Base-by-base conservation (phyloP, 2,888 invertebrate species). In the Molorchus minor region DNA sequence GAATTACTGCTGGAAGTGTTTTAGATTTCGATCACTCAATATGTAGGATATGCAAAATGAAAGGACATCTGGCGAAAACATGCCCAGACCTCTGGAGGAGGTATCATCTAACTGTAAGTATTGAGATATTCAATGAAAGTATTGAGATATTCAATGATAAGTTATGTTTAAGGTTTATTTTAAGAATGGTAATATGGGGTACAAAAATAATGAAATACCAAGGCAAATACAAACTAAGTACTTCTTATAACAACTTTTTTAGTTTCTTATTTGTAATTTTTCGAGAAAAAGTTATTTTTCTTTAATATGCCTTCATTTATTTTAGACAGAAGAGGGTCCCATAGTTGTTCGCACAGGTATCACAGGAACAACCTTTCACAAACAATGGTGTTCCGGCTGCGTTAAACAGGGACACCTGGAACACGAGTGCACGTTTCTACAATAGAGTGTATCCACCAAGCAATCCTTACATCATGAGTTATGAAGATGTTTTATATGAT, bases 41-140 rank as follows among this genome's bases (percentile, higher is more conserved):
- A 3, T 91, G 91, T 73, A 79, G 77, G 5, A 83, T 87, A 72
- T 92, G 91, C 75, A 83, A 84, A 49, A 84, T 86, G 68, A 70
- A 72, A 19, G 91, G 91, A 0, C 91, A 92, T 74, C 81, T 82
- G 7, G 71, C 82, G 43, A 79, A 82, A 16, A 81, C 82, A 73
- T 92, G 91, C 70, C 91, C 91, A 0, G 91, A 91, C 78, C 79
- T 87, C 36, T 92, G 91, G 91, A 84, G 91, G 46, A 83, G 90
- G 56, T 91, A 90, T 79, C 89, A 90, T 76, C 84, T 87, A 64
- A 91, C 90, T 62, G 91, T 87, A 82, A 82, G 77, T 76, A 19
- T 30, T n/a, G n/a, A n/a, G n/a, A n/a, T n/a, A n/a, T n/a, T n/a
- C n/a, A n/a, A n/a, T n/a, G n/a, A n/a, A n/a, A n/a, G n/a, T n/a